Evolutionary conservation across 2,888 invertebrate species (phyloP).

Genomic region (Acanthosepion pharaonis): DNA sequence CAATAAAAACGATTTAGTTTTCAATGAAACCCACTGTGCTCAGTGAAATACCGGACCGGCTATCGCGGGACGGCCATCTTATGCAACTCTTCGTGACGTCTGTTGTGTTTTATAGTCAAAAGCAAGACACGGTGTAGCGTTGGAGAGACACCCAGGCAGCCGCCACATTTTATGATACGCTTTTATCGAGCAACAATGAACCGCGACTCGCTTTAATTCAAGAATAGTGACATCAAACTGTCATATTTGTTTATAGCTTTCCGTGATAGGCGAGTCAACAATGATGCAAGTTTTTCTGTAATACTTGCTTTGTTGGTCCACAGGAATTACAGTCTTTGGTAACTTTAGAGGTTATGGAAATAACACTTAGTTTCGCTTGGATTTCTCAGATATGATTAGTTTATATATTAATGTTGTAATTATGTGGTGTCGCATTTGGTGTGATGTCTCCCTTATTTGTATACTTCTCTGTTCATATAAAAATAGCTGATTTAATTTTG

Average conservation of each 20-base stretch:
- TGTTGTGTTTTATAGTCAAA: slow-evolving; percentile 33
- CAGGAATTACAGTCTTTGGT: background rate
- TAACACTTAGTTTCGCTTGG: background rate
- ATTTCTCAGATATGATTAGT: too few species aligned
- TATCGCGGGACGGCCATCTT: background rate
- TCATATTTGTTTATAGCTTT: slow-evolving; percentile 33
- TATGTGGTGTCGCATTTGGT: too few species aligned
- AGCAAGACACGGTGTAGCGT: slow-evolving; percentile 14
- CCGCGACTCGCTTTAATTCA: background rate
- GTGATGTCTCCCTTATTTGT: too few species aligned
- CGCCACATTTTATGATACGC: slow-evolving; percentile 9
- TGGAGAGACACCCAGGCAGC: background rate
- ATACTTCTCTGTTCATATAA: too few species aligned
- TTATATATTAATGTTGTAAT: too few species aligned
- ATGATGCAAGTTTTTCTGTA: background rate
- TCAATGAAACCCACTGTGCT: background rate
- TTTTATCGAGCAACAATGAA: slow-evolving; percentile 21
- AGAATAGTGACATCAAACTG: slow-evolving; percentile 15
- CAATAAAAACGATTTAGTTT: background rate
- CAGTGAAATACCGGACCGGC: background rate
- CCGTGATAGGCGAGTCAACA: background rate
- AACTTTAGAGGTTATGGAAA: background rate
- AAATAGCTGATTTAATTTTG: too few species aligned
- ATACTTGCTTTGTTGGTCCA: background rate
- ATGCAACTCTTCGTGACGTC: slow-evolving; percentile 33